Conservation (phyloP, 2,797 vertebrate species). For the Propithecus deckenii region DNA sequence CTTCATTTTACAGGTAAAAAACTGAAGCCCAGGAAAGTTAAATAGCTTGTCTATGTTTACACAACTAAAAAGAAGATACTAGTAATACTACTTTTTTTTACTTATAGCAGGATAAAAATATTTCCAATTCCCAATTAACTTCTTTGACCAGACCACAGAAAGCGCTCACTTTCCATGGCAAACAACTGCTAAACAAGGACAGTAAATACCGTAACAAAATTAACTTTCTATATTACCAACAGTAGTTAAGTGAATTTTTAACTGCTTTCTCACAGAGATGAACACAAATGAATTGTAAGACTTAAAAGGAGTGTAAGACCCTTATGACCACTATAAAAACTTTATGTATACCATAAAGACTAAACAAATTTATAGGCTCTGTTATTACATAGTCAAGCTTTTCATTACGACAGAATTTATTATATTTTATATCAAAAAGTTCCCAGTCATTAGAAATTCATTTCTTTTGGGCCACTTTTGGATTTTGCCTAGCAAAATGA, state of each 20-base stretch:
- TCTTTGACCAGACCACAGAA: background rate
- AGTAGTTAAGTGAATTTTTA: background rate
- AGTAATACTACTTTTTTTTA: background rate
- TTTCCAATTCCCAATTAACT: background rate
- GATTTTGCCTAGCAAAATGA: conserved; percentile 38
- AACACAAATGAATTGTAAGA: conserved; percentile 14
- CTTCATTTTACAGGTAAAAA: background rate
- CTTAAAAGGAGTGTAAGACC: background rate
- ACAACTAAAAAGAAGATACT: conserved; percentile 18
- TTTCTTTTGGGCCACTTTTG: background rate
- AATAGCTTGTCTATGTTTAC: conserved; percentile 7
- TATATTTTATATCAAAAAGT: background rate
- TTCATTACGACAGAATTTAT: conserved; percentile 3
- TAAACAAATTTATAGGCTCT: background rate
- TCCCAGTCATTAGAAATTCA: background rate
- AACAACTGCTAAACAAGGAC: background rate
- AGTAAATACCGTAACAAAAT: background rate
- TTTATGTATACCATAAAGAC: background rate
- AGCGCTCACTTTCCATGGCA: conserved; percentile 29
- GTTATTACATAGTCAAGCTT: background rate
- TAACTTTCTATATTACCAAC: background rate
- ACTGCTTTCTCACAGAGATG: background rate
- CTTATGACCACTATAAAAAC: background rate
- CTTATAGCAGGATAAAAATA: background rate
- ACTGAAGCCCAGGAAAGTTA: background rate